Conservation (phyloP, 2,797 vertebrate genomes). For the Rhinogobio ventralis region DNA sequence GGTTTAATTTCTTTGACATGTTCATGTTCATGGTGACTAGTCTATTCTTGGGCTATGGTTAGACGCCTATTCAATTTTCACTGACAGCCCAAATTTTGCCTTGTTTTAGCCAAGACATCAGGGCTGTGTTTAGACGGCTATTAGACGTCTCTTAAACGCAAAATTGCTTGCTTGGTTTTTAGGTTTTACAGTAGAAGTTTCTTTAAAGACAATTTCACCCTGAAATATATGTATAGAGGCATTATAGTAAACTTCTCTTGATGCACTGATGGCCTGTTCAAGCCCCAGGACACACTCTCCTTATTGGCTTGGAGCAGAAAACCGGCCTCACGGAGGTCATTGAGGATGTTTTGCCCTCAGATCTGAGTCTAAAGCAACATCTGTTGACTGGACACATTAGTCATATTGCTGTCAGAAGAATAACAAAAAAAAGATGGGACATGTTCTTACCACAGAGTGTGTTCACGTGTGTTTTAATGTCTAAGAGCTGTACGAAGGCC, state of each 20-base stretch:
- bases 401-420: slow-evolving; percentile 4
- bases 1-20: too few relatives aligned
- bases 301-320: neutral
- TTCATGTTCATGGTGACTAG: too few relatives aligned
- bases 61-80: too few relatives aligned
- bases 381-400: slow-evolving; percentile 21
- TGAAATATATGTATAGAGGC: neutral
- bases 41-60: too few relatives aligned
- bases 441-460: neutral
- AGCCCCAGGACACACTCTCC: neutral
- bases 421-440: neutral
- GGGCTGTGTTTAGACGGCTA: too few relatives aligned
- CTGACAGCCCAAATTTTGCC: too few relatives aligned
- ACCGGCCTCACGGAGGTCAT: neutral
- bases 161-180: too few relatives aligned
- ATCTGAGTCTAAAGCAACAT: slow-evolving; percentile 12
- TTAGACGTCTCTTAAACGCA: too few relatives aligned
- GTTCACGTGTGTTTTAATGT: neutral
- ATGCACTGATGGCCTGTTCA: neutral
- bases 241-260: neutral
- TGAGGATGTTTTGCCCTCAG: slow-evolving; percentile 30
- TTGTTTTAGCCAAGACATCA: too few relatives aligned
- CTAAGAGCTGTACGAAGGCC: neutral
- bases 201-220: neutral
- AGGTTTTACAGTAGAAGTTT: neutral